Percentiles rank a stretch among this genome's conserved stretches.
phyloP scores from a whole-genome alignment of 2,113 vertebrate species.

The Sapajus apella region DNA sequence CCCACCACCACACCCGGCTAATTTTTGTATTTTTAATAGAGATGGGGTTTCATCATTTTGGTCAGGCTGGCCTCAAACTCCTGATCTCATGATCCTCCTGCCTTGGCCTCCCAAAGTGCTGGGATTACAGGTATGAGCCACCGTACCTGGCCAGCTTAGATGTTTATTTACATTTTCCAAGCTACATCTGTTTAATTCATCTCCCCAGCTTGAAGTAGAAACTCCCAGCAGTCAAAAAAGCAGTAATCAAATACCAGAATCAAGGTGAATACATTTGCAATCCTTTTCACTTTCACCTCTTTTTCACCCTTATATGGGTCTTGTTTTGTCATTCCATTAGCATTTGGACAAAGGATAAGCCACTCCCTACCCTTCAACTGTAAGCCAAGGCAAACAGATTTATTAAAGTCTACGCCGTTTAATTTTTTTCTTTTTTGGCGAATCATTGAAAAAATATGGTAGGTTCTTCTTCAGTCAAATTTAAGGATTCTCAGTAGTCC shows the following conservation, averaged over 20 bases:
- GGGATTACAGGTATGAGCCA: too few relatives aligned
- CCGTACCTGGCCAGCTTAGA: background rate
- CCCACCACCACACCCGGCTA: too few relatives aligned
- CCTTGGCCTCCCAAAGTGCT: too few relatives aligned
- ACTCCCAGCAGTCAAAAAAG: background rate
- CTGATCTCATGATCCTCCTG: too few relatives aligned
- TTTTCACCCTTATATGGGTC: background rate
- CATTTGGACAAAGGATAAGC: background rate
- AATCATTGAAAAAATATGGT: slow-evolving; percentile 52
- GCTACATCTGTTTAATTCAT: background rate
- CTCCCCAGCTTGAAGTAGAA: background rate
- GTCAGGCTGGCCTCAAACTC: too few relatives aligned
- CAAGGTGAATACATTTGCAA: slow-evolving; percentile 25
- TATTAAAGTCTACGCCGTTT: background rate
- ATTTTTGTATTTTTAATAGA: too few relatives aligned
- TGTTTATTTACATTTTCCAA: background rate
- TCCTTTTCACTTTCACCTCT: background rate
- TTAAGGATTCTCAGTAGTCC: background rate
- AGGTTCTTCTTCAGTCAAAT: slow-evolving; percentile 63
- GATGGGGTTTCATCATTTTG: too few relatives aligned
- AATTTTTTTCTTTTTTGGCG: background rate
- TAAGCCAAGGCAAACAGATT: background rate
- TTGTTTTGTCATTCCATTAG: slow-evolving; percentile 4
- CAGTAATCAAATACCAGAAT: background rate
- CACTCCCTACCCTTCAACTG: background rate